Evolutionary conservation across 2,797 vertebrate genomes (phyloP).

Genomic region (Oreonectes daqikongensis): DNA sequence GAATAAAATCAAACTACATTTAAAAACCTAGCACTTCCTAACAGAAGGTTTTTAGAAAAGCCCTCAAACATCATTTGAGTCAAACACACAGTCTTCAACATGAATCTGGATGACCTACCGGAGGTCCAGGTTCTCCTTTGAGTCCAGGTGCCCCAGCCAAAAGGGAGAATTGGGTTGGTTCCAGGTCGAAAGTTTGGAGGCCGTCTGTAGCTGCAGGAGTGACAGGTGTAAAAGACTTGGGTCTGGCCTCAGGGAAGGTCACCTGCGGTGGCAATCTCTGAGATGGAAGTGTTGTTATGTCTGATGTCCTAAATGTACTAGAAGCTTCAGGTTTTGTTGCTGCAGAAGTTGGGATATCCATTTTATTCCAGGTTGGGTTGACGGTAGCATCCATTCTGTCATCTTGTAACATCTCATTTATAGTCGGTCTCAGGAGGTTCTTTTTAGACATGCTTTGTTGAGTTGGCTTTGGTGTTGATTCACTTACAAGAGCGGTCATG

Average conservation of each 20-base stretch:
- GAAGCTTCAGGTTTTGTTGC: conserved; percentile 38
- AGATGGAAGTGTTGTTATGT: conserved; percentile 51
- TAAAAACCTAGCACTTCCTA: no score
- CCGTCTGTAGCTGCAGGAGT: conserved; percentile 80
- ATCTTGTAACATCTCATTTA: conserved; percentile 45
- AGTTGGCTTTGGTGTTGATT: conserved; percentile 54
- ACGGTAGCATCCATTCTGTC: conserved; percentile 50
- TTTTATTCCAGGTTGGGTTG: conserved; percentile 54
- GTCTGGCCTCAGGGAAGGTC: conserved; percentile 64
- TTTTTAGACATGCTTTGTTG: conserved; percentile 43
- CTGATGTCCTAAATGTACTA: conserved; percentile 37
- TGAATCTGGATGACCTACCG: conserved; percentile 78
- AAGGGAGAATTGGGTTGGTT: conserved; percentile 83
- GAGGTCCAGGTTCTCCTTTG: conserved; percentile 90
- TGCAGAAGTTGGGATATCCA: conserved; percentile 50
- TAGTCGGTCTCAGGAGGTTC: conserved; percentile 42
- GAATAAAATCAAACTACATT: no score
- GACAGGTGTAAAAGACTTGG: conserved; percentile 66
- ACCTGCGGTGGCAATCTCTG: conserved; percentile 67
- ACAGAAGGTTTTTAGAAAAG: no score
- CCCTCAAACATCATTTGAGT: no score
- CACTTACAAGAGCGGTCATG: conserved; percentile 60
- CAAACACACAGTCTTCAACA: neutral
- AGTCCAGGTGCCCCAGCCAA: conserved; percentile 81
- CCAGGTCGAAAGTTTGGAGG: conserved; percentile 83